phyloP scores from a whole-genome alignment of 2,797 vertebrate genomes.

The Austrolebias charrua region DNA sequence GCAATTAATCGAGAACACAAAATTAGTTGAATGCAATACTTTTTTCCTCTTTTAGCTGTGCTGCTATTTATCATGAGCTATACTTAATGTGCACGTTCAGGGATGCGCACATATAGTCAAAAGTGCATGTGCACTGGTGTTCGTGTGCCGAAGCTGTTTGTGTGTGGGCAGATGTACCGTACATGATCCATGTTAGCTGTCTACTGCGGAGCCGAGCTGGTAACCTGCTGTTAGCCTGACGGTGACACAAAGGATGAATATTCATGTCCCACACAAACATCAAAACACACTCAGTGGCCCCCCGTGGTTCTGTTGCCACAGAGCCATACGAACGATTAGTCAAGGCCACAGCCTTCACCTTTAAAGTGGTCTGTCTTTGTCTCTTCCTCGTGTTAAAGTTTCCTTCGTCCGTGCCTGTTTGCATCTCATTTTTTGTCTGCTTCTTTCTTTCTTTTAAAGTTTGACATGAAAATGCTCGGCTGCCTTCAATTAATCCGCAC shows the following conservation, averaged over 20 bases:
- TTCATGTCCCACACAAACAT: constrained; percentile 48
- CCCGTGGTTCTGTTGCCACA: constrained; percentile 54
- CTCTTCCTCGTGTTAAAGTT: constrained; percentile 47
- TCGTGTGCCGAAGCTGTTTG: neutral
- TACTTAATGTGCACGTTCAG: neutral
- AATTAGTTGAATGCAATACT: too few relatives aligned
- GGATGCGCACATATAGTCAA: neutral
- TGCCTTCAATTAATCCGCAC: neutral
- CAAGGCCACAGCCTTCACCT: constrained; percentile 69
- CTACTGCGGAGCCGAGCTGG: constrained; percentile 51
- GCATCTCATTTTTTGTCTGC: neutral
- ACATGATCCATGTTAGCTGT: constrained; percentile 52
- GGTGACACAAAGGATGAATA: constrained; percentile 68
- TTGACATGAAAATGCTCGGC: neutral
- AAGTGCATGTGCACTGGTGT: neutral
- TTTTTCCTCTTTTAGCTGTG: too few relatives aligned
- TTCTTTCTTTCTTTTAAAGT: neutral
- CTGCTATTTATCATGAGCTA: neutral
- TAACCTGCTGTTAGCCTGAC: constrained; percentile 61
- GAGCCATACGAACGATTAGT: constrained; percentile 69
- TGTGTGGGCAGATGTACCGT: constrained; percentile 18
- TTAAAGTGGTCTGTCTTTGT: constrained; percentile 44
- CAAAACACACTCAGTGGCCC: constrained; percentile 13
- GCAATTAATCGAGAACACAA: too few relatives aligned
- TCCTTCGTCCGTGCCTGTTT: neutral